phyloP scores from a whole-genome alignment of 2,113 vertebrate genomes.

The Columbina picui region DNA sequence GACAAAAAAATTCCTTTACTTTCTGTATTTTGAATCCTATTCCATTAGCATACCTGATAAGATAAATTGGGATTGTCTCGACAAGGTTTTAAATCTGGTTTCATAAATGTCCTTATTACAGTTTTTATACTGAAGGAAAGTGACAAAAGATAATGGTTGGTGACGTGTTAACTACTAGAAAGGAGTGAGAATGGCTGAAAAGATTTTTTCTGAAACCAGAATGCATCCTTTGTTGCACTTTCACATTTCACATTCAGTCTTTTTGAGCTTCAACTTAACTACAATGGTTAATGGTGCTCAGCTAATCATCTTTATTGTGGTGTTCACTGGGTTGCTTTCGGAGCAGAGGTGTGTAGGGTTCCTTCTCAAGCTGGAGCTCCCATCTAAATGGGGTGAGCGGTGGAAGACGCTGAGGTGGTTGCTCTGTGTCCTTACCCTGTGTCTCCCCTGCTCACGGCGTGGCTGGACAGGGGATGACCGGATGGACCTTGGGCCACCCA shows the following conservation, averaged over 20 bases:
- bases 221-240: neutral
- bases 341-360: neutral
- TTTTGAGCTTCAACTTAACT: neutral
- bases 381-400: accelerated
- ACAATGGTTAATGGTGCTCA: neutral
- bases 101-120: neutral
- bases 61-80: neutral
- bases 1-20: neutral
- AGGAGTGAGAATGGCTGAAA: neutral
- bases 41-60: neutral
- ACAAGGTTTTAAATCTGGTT: neutral
- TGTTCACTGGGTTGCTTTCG: neutral
- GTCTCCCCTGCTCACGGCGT: neutral
- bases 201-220: neutral
- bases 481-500: accelerated
- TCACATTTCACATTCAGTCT: neutral
- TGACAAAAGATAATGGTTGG: neutral
- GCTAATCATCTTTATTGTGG: neutral
- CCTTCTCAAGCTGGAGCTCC: neutral
- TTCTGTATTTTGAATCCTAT: neutral
- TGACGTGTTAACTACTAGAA: neutral
- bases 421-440: accelerated
- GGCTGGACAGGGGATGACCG: neutral
- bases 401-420: neutral
- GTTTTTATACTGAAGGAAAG: neutral